Base-by-base conservation (phyloP, 2,113 vertebrate species). In the Gymnorhina tibicen region DNA sequence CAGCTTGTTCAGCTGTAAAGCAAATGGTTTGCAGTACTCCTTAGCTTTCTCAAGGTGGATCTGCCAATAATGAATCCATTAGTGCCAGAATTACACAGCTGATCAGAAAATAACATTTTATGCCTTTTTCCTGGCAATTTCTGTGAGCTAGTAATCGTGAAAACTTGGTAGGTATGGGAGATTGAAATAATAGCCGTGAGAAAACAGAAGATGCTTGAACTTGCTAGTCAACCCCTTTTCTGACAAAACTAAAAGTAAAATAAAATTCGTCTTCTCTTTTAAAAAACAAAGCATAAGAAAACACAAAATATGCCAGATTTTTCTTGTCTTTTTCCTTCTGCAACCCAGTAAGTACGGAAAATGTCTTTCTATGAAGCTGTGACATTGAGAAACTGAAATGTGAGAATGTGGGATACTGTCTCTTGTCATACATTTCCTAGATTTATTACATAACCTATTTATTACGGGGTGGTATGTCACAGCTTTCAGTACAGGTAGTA, bases 21-120 rank as follows among this genome's bases (percentile, higher is more conserved):
- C 0, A 0, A n/a, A 37, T n/a, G 13, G 22, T 47, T 84, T 74
- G 30, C 59, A 67, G 22, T 68, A 50, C 16, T 33, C 30, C 37
- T 68, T 60, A 23, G 24, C 37, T 75, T 82, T 68, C 41, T 73
- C 53, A 16, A 35, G 41, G 53, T 68, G 67, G 14, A 33, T 91
- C 28, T 5, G 4, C 37, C 24, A 46, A 1, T 83, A 74, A 50
- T 47, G 26, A 70, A 47, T 20, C 8, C 7, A 7, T 53, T 56
- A 73, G 9, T 84, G 35, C 28, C 24, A 73, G 64, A 63, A 89
- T 69, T 53, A 50, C 9, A 26, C 14, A 67, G 35, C 27, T 62
- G 46, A 79, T 85, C 21, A 81, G n/a, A 73, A 83, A 82, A 76
- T 15, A 52, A 52, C 1, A 26, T 63, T 35, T 33, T 28, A 11